phyloP scores from a whole-genome alignment of 2,113 vertebrate species.

The Corythornis cristatus region DNA sequence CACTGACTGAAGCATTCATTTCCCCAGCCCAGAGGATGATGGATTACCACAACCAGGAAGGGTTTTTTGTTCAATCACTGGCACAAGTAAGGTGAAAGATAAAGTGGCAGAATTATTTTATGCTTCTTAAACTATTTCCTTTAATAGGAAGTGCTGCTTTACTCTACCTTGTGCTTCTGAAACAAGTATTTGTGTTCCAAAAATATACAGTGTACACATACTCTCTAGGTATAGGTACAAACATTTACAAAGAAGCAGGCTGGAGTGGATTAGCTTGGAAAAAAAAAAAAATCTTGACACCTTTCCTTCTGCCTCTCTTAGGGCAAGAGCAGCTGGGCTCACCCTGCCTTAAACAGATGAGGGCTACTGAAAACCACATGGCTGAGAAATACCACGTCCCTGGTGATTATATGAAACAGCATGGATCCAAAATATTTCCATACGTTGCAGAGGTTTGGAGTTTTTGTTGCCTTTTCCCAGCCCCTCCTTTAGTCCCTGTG shows the following conservation, averaged over 20 bases:
- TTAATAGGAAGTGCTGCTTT: constrained; percentile 34
- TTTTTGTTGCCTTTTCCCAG: not conserved
- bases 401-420: not conserved
- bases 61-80: not conserved
- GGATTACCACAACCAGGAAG: not conserved
- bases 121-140: not conserved
- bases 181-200: not conserved
- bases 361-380: not conserved
- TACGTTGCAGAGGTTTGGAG: not conserved
- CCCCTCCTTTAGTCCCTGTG: not conserved
- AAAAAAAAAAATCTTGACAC: not conserved
- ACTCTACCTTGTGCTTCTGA: not conserved
- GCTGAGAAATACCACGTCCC: not conserved
- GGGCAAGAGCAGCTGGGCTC: not conserved
- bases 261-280: not conserved
- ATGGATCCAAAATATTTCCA: not conserved
- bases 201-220: constrained; percentile 33
- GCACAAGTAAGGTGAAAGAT: not conserved
- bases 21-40: not conserved
- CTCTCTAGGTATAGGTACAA: constrained; percentile 33
- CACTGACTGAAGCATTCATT: not conserved
- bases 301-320: not conserved
- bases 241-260: constrained; percentile 24
- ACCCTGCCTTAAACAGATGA: rapidly evolving
- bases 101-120: not conserved